A percentile compares a stretch with the other conserved stretches of the same genome.
These are phyloP conservation scores for Oryzias dopingdopingensis DNA, from an alignment of 2,797 vertebrate genomes.

Conservation along the genomic window DNA sequence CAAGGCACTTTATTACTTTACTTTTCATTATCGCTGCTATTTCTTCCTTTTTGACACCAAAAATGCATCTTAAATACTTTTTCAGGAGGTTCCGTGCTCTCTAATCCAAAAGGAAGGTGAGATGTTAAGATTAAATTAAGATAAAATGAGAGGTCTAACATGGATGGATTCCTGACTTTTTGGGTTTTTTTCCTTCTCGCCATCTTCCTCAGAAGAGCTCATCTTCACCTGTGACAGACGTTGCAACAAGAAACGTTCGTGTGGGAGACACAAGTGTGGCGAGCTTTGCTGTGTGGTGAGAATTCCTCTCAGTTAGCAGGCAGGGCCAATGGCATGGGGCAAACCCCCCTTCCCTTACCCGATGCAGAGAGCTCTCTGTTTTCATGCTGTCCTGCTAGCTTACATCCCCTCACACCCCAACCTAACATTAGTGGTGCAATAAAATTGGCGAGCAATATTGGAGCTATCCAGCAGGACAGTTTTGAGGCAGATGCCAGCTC, in stretches of 20 bases:
- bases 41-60: slow-evolving; percentile 7
- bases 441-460: no score
- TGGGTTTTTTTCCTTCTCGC: not conserved
- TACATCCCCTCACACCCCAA: no score
- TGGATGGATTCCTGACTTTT: not conserved
- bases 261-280: slow-evolving; percentile 94
- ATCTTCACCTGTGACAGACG: slow-evolving; percentile 92
- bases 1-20: not conserved
- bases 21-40: slow-evolving; percentile 1
- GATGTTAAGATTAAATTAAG: not conserved
- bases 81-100: slow-evolving; percentile 92
- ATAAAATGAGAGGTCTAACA: not conserved
- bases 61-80: not conserved
- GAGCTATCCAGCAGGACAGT: no score
- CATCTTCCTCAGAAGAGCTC: slow-evolving; percentile 75
- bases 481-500: no score
- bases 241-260: slow-evolving; percentile 93
- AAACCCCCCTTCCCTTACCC: no score
- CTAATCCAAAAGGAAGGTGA: slow-evolving; percentile 90
- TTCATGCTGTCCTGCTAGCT: no score
- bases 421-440: no score
- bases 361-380: no score
- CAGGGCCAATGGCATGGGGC: no score
- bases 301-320: slow-evolving; percentile 1
- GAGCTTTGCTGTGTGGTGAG: slow-evolving; percentile 97